Base-by-base conservation (phyloP, 2,888 invertebrate genomes). In the Ceratothoa steindachneri region DNA sequence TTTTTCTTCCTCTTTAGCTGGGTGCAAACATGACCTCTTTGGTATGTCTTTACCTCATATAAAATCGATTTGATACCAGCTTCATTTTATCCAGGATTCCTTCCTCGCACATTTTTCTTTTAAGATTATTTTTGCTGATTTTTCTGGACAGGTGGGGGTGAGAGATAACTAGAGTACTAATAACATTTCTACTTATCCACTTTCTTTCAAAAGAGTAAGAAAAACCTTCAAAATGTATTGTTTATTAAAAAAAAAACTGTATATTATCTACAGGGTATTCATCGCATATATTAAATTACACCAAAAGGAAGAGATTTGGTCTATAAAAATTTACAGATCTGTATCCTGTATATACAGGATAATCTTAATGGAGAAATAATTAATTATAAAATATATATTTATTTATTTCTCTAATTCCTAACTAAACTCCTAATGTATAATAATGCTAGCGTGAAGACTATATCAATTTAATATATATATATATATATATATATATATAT, bases 401-500 rank as follows among this genome's bases (percentile, higher is more conserved):
- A 41, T 15, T 15, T 41, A 41, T 9, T 41, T 15, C 41, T 15
- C 41, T 41, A 41, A 41, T 41, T 15, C 41, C 41, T 41, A 41
- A 9, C 5, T 41, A 41, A 41, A 41, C 41, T 9, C 41, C 41
- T 41, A 41, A 9, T 41, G 5, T 41, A 41, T 41, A 41, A 15
- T 5, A n/a, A n/a, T n/a, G n/a, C n/a, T n/a, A n/a, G n/a, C n/a
- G n/a, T n/a, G n/a, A n/a, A n/a, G n/a, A n/a, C n/a, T 55, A 55
- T 55, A 55, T 55, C 7, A 12, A 19, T 19, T 12, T 19, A 19
- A 55, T 55, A 55, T 55, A 55, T 55, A 55, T 55, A 55, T 55
- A 55, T 55, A 55, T 55, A 55, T 55, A 55, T 55, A 55, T 55
- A 55, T 55, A 55, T 55, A 55, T 55, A 55, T 55, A 55, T 55